Base-by-base conservation (phyloP, 2,888 invertebrate genomes). In the Andrena bicolor region DNA sequence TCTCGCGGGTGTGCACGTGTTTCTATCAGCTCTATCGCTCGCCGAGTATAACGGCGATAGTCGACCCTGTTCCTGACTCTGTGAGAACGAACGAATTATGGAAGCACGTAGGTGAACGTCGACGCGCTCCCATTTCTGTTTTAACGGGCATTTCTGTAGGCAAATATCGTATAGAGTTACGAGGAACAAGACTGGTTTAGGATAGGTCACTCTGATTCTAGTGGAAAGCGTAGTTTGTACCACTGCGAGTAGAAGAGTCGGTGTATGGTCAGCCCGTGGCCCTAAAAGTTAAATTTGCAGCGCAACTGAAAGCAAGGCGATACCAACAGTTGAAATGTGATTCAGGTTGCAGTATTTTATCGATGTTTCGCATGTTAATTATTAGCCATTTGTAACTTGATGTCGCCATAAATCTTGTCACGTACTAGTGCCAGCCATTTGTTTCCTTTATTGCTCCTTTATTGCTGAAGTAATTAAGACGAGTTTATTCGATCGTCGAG, bases 391-490 rank as follows among this genome's bases (percentile, higher is more conserved):
- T 48, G 53, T 58, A 20, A 66, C 10, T 56, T 5, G 41, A 66
- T 23, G 48, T 60, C 71, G 20, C n/a, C 13, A 58, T 74, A 66
- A 74, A 74, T 74, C 56, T 66, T 30, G 56, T 41, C n/a, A 28
- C 73, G 32, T 56, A 35, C 26, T 26, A 35, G 41, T 28, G 49
- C 58, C 48, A 30, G 56, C 73, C 32, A 74, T 66, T 56, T 65
- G 56, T 74, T 66, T 74, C 56, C 66, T 74, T 64, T 41, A 74
- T 56, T 56, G 58, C 71, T 48, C 48, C 70, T 70, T 70, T 70
- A 70, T 70, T 51, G 30, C 58, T n/a, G 64, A 70, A 70, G 41
- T 68, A 79, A 79, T 79, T 79, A 79, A 64, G 79, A 70, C 63
- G 28, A 41, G 58, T 70, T 65, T 70, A 51, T 30, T 68, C 63